phyloP scores from a whole-genome alignment of 1,140 invertebrate genomes.

The Apis laboriosa region DNA sequence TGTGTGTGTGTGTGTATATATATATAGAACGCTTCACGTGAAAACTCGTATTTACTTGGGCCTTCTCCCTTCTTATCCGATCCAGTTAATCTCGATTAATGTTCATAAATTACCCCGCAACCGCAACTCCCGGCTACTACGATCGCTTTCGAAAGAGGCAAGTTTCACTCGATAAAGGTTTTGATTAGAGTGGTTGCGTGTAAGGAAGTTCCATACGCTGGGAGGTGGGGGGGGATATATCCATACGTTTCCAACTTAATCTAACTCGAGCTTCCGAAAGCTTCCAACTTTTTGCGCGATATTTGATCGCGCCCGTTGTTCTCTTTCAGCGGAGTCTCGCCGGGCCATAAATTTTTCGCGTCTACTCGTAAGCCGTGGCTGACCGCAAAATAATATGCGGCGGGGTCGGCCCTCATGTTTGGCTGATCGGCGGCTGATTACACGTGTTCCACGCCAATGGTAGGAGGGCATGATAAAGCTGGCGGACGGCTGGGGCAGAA shows the following conservation, averaged over 20 bases:
- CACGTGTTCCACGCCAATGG: conserved; percentile 75
- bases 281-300: conserved; percentile 55
- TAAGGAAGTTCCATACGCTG: conserved; percentile 62
- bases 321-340: conserved; percentile 56
- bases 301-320: conserved; percentile 63
- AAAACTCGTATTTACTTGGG: neutral
- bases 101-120: conserved; percentile 46
- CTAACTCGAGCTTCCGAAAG: conserved; percentile 56
- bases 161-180: conserved; percentile 65
- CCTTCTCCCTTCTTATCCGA: neutral
- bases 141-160: conserved; percentile 52
- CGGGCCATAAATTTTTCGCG: conserved; percentile 64
- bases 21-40: neutral
- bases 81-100: conserved; percentile 31
- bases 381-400: conserved; percentile 74
- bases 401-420: conserved; percentile 71
- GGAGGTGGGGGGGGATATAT: conserved; percentile 14
- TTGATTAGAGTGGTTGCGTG: conserved; percentile 65
- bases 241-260: conserved; percentile 67
- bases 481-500: conserved; percentile 76
- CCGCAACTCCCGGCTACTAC: conserved; percentile 26
- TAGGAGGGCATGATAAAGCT: conserved; percentile 77
- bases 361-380: conserved; percentile 59
- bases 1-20: neutral
- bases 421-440: conserved; percentile 78